Evolutionary conservation across 2,797 vertebrate species (phyloP).

Genomic region (Acipenser transmontanus): DNA sequence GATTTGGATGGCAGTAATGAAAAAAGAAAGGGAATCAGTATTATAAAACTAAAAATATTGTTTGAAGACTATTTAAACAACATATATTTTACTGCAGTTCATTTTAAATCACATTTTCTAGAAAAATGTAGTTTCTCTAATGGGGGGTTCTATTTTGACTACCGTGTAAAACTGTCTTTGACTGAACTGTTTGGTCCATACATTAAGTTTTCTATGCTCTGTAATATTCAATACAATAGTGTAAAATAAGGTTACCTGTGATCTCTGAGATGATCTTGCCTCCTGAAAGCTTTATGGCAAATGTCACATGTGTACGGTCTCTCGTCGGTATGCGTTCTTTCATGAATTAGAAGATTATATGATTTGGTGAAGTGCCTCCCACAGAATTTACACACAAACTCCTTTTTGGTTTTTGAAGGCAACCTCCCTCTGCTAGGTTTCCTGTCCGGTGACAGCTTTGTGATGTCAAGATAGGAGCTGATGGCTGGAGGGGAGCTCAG

Average conservation of each 20-base stretch:
- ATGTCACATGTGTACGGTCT: slow-evolving; percentile 84
- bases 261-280: slow-evolving; percentile 82
- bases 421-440: slow-evolving; percentile 79
- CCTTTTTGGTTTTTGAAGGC: slow-evolving; percentile 86
- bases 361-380: slow-evolving; percentile 87
- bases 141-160: no score
- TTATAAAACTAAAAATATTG: no score
- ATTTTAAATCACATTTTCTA: no score
- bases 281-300: slow-evolving; percentile 85
- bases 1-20: neutral
- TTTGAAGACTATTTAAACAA: no score
- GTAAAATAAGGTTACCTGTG: slow-evolving; percentile 61
- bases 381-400: slow-evolving; percentile 87
- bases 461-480: slow-evolving; percentile 79
- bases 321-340: slow-evolving; percentile 82
- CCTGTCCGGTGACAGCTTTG: slow-evolving; percentile 83
- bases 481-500: slow-evolving; percentile 67
- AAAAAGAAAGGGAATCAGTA: neutral
- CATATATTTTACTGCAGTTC: no score
- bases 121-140: no score
- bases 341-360: slow-evolving; percentile 83
- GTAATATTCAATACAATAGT: no score
- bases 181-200: no score
- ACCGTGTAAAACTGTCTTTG: no score
- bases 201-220: no score